Base-by-base conservation (phyloP, 1,140 invertebrate species). In the Drosophila teissieri region DNA sequence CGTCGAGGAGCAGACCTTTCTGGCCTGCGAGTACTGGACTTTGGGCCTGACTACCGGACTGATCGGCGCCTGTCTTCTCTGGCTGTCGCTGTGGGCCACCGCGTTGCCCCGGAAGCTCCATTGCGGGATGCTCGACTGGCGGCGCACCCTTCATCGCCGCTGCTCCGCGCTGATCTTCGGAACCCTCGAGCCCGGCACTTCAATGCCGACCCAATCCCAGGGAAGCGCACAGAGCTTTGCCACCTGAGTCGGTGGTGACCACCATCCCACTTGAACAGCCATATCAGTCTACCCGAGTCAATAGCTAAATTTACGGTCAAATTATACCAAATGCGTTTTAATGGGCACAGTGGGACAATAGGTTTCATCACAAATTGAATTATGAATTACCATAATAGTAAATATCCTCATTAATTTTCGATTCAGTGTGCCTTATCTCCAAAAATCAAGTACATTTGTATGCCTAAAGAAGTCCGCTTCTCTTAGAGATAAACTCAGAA, bases 31-130 rank as follows among this genome's bases (percentile, higher is more conserved):
- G 34, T 83, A 86, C 46, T 86, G 83, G 83, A 22, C 63, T 5
- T 34, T 83, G 37, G 75, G 62, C 0, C 7, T 69, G 4, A 69
- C 52, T 37, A 86, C 82, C 12, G 64, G 61, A 27, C 27, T 83
- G 3, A 88, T 86, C 19, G 83, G 69, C 2, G 62, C 46, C 48
- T 79, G 83, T 10, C 65, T 86, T n/a, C 58, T 86, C 22, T 88
- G 83, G 70, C 55, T 86, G 2, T 76, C 84, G 11, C 48, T 83
- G 10, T 76, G 72, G 75, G 75, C 65, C 36, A 79, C 80, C 3
- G 80, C 69, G 2, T 19, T 88, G 39, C 62, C 75, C 3, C 31
- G 2, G 8, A 75, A 75, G 24, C 2, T 88, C 4, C 34, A 12
- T 1, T 6, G 44, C 3, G 17, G 44, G 17, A 40, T 44, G 7